Evolutionary conservation across 2,797 vertebrate species (phyloP), one percentile per base, ranked within the genome.

Genomic region (Astyanax mexicanus): DNA sequence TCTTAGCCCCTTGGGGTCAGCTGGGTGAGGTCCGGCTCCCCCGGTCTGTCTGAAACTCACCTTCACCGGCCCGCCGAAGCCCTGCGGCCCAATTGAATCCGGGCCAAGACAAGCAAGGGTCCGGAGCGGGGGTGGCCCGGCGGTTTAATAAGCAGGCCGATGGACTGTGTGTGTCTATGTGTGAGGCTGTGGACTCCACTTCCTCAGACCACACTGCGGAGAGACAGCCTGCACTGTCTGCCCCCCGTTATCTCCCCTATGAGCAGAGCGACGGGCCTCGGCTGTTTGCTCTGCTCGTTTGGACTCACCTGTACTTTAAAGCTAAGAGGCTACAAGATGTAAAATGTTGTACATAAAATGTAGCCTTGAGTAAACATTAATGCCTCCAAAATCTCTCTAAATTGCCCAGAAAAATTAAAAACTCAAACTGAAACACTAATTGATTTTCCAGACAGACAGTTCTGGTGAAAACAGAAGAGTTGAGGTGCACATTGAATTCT

Each of bases 31-130:
- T 84, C 77, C 4, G 23, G 69, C 49, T 60, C 77, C 68, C 66
- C 60, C 35, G 21, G 32, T 60, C 51, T 74, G 38, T 82, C 72
- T 84, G 52, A 75, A 69, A 37, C 80, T 66, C 72, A 80, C 77
- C 74, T 75, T 80, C 69, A 80, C 75, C 75, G 69, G 79, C 62
- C 81, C 69, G 75, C 78, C 67, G 15, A 27, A 44, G 38, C 78
- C 77, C 78, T 5, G 13, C 75, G 80, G 79, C 75, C 73, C 55
- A 72, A 19, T 27, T 72, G 38, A 86, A 75, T 60, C 17, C 1
- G 21, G 49, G 81, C 89, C 89, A 92, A 90, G 55, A 81, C 77
- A 88, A 90, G 90, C 82, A 84, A n/a, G 61, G 77, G 70, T 76
- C 79, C 65, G 66, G 77, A 83, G 84, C 78, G 51, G 84, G 72